Evolutionary conservation across 2,113 vertebrate species (phyloP), one percentile per base, ranked within the genome.

Genomic region (Otus sunia): DNA sequence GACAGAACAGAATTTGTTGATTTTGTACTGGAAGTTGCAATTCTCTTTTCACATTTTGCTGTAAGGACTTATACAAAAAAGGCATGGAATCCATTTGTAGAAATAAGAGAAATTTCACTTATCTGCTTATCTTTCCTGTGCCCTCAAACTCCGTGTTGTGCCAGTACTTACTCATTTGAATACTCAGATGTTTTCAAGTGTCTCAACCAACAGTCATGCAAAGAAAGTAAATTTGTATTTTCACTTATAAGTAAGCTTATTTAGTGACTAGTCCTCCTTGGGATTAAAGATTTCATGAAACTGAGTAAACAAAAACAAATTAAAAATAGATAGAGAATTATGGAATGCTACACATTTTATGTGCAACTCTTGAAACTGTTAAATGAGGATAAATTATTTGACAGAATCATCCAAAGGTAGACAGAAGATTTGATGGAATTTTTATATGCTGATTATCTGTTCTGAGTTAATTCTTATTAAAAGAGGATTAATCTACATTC

Each of bases 401-500:
- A 96, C 94, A 97, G 88, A 97, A 94, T 77, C 86, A 92, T 96
- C 93, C 94, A 95, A 96, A 97, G 88, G 93, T 97, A 92, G 89
- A 88, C 97, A 97, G 95, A 97, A 97, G 97, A 98, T 98, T 98
- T 99, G 98, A 98, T 98, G 98, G 98, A 98, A 98, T 98, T 99
- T 99, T 98, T 98, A 98, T 98, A 97, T 37, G 90, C 97, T 98
- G 98, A 99, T 99, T 98, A 98, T 98, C 97, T 98, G 89, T 94
- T 95, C 93, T 97, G 95, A 95, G 97, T 98, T 98, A 98, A 98
- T 98, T 95, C 98, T 98, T 99, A 99, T 99, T 99, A 99, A 98
- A 97, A 98, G 93, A 96, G 98, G 98, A 99, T 99, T 99, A 99
- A 99, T 99, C 98, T 98, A 96, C 97, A 98, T 98, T 98, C 98